phyloP scores from a whole-genome alignment of 2,113 vertebrate species.

The Megaptera novaeangliae region DNA sequence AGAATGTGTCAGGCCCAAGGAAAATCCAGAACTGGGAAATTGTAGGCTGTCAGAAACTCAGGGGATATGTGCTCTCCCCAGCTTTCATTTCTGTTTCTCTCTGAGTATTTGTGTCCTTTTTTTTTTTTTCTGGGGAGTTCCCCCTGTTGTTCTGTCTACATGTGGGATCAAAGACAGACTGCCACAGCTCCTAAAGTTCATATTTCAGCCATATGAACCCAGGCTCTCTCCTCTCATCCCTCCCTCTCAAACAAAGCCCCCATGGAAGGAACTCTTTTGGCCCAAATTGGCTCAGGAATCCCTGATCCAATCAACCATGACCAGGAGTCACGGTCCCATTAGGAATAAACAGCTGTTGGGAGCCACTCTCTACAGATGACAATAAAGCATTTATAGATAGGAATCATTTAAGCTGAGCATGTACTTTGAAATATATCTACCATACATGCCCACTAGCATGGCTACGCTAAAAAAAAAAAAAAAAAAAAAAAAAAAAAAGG shows the following conservation, averaged over 20 bases:
- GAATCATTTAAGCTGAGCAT: not conserved
- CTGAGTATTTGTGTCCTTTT: not conserved
- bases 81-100: not conserved
- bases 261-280: not conserved
- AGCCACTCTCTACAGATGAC: not conserved
- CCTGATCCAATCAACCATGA: not conserved
- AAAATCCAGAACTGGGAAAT: not conserved
- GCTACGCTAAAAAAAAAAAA: not conserved
- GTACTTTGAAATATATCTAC: not conserved
- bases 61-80: not conserved
- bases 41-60: not conserved
- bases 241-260: not conserved
- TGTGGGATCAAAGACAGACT: not conserved
- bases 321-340: not conserved
- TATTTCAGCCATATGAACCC: not conserved
- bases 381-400: not conserved
- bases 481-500: not conserved
- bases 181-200: not conserved
- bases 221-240: not conserved
- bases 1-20: not conserved
- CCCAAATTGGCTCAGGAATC: not conserved
- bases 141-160: not conserved
- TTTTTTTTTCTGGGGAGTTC: not conserved
- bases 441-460: not conserved
- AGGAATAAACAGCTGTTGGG: not conserved